Conservation (phyloP, 2,888 invertebrate species). For the Himalopsyche japonica region DNA sequence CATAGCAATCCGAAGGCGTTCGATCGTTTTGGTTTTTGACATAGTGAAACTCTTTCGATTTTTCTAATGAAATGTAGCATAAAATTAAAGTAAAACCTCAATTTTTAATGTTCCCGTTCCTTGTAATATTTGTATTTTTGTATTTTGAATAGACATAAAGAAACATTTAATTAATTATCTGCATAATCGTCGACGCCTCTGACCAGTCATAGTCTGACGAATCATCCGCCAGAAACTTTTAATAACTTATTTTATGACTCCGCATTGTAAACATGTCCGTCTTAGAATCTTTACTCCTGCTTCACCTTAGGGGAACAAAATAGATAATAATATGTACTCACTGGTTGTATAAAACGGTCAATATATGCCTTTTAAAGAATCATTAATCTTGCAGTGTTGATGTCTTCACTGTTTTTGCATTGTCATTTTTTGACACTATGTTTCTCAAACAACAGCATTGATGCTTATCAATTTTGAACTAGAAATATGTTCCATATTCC, state of each 20-base stretch:
- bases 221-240: conserved; percentile 3
- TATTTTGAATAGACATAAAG: too few relatives aligned
- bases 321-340: not conserved
- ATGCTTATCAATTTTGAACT: too few relatives aligned
- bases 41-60: too few relatives aligned
- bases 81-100: too few relatives aligned
- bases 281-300: not conserved
- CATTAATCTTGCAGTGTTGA: conserved; percentile 22
- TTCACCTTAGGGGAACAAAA: not conserved
- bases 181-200: not conserved
- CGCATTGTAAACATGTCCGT: not conserved
- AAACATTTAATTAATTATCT: too few relatives aligned
- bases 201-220: not conserved
- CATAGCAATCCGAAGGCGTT: too few relatives aligned
- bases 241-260: conserved; percentile 24
- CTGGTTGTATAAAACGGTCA: conserved; percentile 1
- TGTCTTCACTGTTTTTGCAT: not conserved
- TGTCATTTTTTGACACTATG: not conserved
- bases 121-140: too few relatives aligned
- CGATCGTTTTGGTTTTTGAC: too few relatives aligned
- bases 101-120: too few relatives aligned
- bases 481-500: too few relatives aligned
- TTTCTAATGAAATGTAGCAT: too few relatives aligned
- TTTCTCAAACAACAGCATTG: not conserved
- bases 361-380: conserved; percentile 21